Evolutionary conservation across 2,113 vertebrate genomes (phyloP), one percentile per base, ranked within the genome.

Genomic region (Nipponia nippon): DNA sequence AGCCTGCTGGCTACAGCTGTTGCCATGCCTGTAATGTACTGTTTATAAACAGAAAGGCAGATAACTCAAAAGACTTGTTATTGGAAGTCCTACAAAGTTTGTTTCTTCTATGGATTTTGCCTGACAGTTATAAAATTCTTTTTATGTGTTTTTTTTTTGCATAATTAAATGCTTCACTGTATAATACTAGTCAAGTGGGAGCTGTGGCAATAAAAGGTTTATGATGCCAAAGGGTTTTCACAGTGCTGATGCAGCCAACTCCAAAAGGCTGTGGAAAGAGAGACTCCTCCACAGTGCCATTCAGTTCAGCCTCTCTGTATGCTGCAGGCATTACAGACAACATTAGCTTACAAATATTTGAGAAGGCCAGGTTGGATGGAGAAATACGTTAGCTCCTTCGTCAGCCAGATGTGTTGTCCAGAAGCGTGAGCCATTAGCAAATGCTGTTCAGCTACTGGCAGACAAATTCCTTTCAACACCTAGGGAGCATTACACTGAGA

Each of bases 261-360:
- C 95, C 70, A 83, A 93, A 94, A 73, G 56, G 78, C 89, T 91
- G 55, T 46, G 44, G 88, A 95, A 96, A 93, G 0, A 72, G 77
- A 79, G 46, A 61, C 85, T 88, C 71, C 77, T 93, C 82, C 84
- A 75, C 63, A 58, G 70, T 26, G 71, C 70, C 32, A 18, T 71
- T 84, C 42, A 47, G 71, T 76, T 91, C 83, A 83, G 83, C 58
- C 62, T 83, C 84, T 93, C 87, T 87, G 73, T 62, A 73, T 72
- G 80, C 91, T 92, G 44, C 34, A 38, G 44, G 61, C 77, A 76
- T 76, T 58, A 21, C 62, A 93, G 5, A 91, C 91, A 94, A 66
- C 81, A 87, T 86, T 95, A 89, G 44, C 71, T 90, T 79, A 90
- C 96, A 95, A 97, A 97, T 96, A 95, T 95, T 87, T 95, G 89